Base-by-base conservation (phyloP, 2,888 invertebrate species). In the Protonemura montana region DNA sequence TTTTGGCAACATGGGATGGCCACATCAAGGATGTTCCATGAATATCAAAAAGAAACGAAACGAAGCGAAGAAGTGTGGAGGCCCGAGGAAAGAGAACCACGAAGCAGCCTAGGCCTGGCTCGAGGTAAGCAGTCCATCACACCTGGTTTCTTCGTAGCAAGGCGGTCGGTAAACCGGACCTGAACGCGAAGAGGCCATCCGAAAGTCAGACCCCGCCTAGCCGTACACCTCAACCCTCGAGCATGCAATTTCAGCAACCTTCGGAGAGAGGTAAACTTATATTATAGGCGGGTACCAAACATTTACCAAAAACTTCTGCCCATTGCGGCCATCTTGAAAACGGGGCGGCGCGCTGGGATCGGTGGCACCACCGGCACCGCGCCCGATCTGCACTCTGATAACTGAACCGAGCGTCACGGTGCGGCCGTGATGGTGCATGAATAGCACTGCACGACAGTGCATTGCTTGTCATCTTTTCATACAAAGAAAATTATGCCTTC, bases 291-390 rank as follows among this genome's bases (percentile, higher is more conserved):
- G 59, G 59, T 59, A 59, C 59, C 59, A 59, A 59, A 59, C 59
- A 13, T 59, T 59, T 59, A 59, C 59, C 59, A 59, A 59, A 59
- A 59, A 7, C 59, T 82, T 77, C 35, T 78, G 35, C 76, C 29
- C 28, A 76, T n/a, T 27, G 28, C 86, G 42, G 86, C 86, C 86
- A 86, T 86, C 86, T 86, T 86, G 85, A 76, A 86, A 85, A 77
- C n/a, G 85, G 86, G 86, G 85, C 84, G 86, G 42, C 78, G 77
- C 86, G 30, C 5, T 81, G 35, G 35, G 35, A n/a, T 10, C 35
- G 35, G 35, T 35, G 35, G 35, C 10, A 10, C 5, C 35, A 35
- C 35, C 35, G 35, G 35, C 35, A 35, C 35, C 35, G 35, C 5
- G 5, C 3, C 35, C 35, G 35, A 10, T 35, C 35, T 35, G 35